A percentile compares a stretch with the other conserved stretches of the same genome.
phyloP scores from a whole-genome alignment of 2,888 invertebrate species.

The Dicycla oo region DNA sequence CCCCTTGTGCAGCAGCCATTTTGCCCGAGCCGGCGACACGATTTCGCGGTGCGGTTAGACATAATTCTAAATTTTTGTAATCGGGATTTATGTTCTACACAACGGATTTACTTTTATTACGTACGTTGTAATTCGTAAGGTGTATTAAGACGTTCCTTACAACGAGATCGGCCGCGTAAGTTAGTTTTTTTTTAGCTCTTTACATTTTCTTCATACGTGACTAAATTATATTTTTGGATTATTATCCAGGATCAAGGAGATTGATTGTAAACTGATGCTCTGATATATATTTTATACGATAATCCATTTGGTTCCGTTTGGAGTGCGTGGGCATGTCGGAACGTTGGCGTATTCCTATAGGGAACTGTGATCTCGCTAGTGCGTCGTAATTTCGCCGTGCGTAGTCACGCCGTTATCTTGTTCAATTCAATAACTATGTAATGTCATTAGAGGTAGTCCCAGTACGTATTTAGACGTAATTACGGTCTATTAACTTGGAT shows the following conservation, averaged over 20 bases:
- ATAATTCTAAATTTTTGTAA: slow-evolving; percentile 75
- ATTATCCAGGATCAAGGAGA: slow-evolving; percentile 44
- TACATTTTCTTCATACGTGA: slow-evolving; percentile 74
- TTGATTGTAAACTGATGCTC: slow-evolving; percentile 34
- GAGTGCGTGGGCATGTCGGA: slow-evolving; percentile 69
- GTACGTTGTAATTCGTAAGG: slow-evolving; percentile 50
- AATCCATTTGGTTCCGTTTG: slow-evolving; percentile 45
- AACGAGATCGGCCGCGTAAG: slow-evolving; percentile 72
- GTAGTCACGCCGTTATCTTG: slow-evolving; percentile 87
- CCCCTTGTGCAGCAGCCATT: slow-evolving; percentile 90
- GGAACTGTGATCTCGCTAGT: slow-evolving; percentile 78
- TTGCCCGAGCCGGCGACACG: slow-evolving; percentile 90
- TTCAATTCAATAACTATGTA: slow-evolving; percentile 82
- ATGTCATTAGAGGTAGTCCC: slow-evolving; percentile 62
- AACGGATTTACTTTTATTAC: slow-evolving; percentile 47
- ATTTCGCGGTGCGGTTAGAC: slow-evolving; percentile 86
- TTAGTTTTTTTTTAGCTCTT: slow-evolving; percentile 75
- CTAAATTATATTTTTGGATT: slow-evolving; percentile 78
- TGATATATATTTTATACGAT: slow-evolving; percentile 32
- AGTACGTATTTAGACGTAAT: slow-evolving; percentile 48
- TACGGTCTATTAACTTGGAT: slow-evolving; percentile 49
- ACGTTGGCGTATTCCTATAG: slow-evolving; percentile 69
- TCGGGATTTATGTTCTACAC: slow-evolving; percentile 55
- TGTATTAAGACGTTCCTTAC: slow-evolving; percentile 50
- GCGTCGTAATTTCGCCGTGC: slow-evolving; percentile 87